Percentiles rank a stretch among this genome's conserved stretches.
These are phyloP conservation scores for Temnothorax nylanderi DNA, from an alignment of 1,140 invertebrate genomes.

Conservation along the genomic window DNA sequence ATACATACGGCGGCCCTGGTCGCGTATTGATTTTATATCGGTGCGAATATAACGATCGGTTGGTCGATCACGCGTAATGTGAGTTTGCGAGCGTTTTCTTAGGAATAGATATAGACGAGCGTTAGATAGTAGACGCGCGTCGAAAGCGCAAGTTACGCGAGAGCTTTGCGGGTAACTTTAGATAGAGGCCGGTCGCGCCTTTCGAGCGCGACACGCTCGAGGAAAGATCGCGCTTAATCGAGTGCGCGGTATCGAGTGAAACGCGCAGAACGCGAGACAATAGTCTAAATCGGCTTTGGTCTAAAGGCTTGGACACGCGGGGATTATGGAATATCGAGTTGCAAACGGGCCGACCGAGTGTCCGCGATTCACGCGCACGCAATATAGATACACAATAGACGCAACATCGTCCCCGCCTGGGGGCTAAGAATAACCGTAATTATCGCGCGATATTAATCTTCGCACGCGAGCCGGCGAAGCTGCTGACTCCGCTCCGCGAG, in stretches of 20 bases:
- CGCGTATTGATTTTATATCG: slow-evolving; percentile 40
- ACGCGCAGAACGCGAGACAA: neutral
- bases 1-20: neutral
- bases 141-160: slow-evolving; percentile 47
- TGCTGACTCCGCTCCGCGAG: neutral
- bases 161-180: slow-evolving; percentile 22
- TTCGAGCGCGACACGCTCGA: slow-evolving; percentile 21
- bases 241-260: slow-evolving; percentile 34
- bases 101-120: too few species aligned
- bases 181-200: neutral
- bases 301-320: neutral
- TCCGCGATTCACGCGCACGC: neutral
- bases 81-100: neutral
- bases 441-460: slow-evolving; percentile 28
- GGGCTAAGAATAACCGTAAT: slow-evolving; percentile 10
- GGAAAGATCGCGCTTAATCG: slow-evolving; percentile 35
- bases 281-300: slow-evolving; percentile 39
- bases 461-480: neutral
- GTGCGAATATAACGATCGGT: neutral
- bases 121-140: neutral
- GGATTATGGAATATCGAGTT: slow-evolving; percentile 23
- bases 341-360: neutral
- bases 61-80: neutral
- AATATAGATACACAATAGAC: neutral
- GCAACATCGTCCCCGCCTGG: neutral